Conservation (phyloP, 2,797 vertebrate genomes). For the Mus minutoides region DNA sequence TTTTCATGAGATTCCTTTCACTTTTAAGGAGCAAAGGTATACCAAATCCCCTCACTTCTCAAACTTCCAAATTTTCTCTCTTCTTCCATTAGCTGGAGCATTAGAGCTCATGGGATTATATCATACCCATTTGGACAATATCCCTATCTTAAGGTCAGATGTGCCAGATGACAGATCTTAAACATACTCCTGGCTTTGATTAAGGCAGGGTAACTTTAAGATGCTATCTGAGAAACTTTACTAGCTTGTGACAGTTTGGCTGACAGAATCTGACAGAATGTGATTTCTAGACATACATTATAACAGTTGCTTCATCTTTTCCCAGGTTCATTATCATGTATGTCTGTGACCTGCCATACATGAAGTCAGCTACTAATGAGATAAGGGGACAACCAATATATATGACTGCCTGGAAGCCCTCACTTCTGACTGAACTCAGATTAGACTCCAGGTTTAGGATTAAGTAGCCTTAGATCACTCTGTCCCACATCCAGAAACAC, state of each 20-base stretch:
- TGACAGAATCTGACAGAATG: not conserved
- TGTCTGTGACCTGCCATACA: rapidly evolving
- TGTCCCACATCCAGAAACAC: not conserved
- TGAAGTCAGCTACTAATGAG: not conserved
- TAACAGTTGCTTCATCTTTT: not conserved
- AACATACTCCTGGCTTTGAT: not conserved
- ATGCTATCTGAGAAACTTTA: not conserved
- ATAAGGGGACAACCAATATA: not conserved
- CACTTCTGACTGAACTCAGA: not conserved
- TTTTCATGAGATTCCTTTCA: not conserved
- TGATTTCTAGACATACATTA: not conserved
- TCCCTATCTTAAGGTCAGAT: not conserved
- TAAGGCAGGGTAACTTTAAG: not conserved
- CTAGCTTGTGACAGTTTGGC: not conserved
- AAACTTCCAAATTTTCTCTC: not conserved
- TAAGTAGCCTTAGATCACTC: not conserved
- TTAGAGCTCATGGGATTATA: not conserved
- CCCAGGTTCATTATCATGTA: not conserved
- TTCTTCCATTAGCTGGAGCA: not conserved
- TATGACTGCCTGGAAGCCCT: not conserved
- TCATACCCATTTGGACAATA: not conserved
- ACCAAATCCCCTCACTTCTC: not conserved
- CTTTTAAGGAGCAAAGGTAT: not conserved
- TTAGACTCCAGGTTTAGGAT: not conserved
- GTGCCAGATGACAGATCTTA: not conserved